These are phyloP conservation scores for Drosophila melanosoma DNA, from an alignment of 2,888 invertebrate genomes.

Conservation along the genomic window DNA sequence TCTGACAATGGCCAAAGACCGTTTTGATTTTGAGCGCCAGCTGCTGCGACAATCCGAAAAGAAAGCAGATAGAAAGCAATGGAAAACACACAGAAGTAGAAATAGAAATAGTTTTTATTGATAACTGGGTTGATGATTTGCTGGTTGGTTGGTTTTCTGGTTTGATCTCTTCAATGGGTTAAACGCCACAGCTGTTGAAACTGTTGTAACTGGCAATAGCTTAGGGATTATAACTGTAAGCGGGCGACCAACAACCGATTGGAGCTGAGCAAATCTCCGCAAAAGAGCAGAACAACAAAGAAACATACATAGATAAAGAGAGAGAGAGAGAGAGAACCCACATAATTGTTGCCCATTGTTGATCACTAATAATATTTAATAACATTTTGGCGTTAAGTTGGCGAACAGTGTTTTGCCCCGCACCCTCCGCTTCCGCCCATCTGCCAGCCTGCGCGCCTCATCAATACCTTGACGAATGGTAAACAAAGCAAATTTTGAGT, in stretches of 20 bases:
- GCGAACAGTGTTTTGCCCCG: slow-evolving; percentile 33
- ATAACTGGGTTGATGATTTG: slow-evolving; percentile 51
- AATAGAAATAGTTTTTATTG: slow-evolving; percentile 46
- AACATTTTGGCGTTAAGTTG: slow-evolving; percentile 72
- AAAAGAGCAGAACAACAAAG: slow-evolving; percentile 31
- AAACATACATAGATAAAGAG: neutral
- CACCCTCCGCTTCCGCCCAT: neutral
- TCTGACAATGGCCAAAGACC: slow-evolving; percentile 49
- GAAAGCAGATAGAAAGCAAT: slow-evolving; percentile 71
- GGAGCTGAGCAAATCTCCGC: slow-evolving; percentile 42
- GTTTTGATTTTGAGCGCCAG: slow-evolving; percentile 48
- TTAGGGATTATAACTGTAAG: slow-evolving; percentile 73
- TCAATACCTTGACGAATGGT: slow-evolving; percentile 73
- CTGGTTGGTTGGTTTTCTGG: slow-evolving; percentile 34
- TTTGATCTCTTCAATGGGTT: slow-evolving; percentile 69
- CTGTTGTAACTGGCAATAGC: slow-evolving; percentile 70
- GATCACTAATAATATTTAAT: slow-evolving; percentile 74
- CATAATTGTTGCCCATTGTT: slow-evolving; percentile 70
- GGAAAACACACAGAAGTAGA: slow-evolving; percentile 30
- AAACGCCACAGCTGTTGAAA: slow-evolving; percentile 69
- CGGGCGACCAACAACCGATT: slow-evolving; percentile 26
- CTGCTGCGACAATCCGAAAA: slow-evolving; percentile 53
- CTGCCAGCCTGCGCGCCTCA: slow-evolving; percentile 35
- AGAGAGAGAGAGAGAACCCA: slow-evolving; percentile 37
- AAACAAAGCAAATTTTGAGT: slow-evolving; percentile 77